Evolutionary conservation across 2,888 invertebrate species (phyloP).

Genomic region (Busseola fusca): DNA sequence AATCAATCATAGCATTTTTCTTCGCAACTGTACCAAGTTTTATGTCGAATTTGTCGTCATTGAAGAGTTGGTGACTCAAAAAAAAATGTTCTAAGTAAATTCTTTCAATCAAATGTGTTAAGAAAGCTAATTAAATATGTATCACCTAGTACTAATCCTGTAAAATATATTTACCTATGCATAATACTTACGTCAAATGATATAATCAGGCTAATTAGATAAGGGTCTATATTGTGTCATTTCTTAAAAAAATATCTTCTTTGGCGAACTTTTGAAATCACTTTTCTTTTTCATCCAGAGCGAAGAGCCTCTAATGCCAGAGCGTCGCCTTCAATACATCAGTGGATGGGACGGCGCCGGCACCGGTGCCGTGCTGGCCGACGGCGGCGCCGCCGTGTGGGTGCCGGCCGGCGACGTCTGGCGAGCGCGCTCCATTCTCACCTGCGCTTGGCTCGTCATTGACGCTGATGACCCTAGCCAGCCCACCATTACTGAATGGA

Average conservation of each 20-base stretch:
- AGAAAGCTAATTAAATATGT: not conserved
- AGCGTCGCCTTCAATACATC: conserved; percentile 93
- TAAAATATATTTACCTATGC: not conserved
- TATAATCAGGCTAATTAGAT: not conserved
- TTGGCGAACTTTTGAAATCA: not conserved
- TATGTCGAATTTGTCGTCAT: not conserved
- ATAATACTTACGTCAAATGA: not conserved
- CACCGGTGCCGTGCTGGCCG: conserved; percentile 91
- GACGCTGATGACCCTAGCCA: conserved; percentile 91
- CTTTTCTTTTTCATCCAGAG: conserved; percentile 86
- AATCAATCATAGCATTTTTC: conserved; percentile 27
- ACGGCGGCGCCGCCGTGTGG: conserved; percentile 96
- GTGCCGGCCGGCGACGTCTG: conserved; percentile 96
- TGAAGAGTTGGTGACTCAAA: not conserved
- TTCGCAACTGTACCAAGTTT: conserved; percentile 34
- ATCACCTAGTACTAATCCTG: not conserved
- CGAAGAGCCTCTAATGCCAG: conserved; percentile 93
- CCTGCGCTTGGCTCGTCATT: conserved; percentile 97
- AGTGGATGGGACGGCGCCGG: conserved; percentile 95
- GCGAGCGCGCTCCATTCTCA: conserved; percentile 95
- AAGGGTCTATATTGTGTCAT: not conserved
- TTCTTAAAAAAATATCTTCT: not conserved
- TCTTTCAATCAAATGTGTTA: not conserved
- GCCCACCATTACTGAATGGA: conserved; percentile 91
- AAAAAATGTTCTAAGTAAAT: not conserved